These are phyloP conservation scores for Bombus breviceps DNA, from an alignment of 1,140 invertebrate genomes.

Conservation along the genomic window DNA sequence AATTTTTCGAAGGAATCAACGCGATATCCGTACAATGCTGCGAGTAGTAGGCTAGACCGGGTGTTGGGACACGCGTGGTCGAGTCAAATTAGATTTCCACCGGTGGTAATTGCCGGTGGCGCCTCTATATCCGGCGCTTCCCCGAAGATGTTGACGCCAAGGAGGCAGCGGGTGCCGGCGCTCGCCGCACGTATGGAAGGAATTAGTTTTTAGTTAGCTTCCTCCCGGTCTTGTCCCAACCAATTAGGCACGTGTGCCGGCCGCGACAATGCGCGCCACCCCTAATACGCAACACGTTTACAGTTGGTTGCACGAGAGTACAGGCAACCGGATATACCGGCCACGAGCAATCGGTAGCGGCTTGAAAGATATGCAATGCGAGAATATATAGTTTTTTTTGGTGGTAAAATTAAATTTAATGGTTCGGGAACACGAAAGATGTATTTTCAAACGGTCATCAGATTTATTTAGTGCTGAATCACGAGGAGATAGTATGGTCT, in stretches of 20 bases:
- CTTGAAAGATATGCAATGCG: background rate
- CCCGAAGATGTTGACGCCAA: conserved; percentile 73
- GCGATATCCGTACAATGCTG: conserved; percentile 43
- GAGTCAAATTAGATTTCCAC: conserved; percentile 77
- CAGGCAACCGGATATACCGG: conserved; percentile 53
- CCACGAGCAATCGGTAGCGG: conserved; percentile 41
- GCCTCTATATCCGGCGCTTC: conserved; percentile 83
- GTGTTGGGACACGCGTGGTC: conserved; percentile 69
- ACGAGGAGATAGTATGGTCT: no score
- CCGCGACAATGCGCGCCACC: conserved; percentile 76
- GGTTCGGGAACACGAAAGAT: background rate
- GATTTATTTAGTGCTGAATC: no score
- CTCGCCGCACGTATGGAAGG: conserved; percentile 77
- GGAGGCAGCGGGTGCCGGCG: conserved; percentile 44
- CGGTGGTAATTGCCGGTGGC: conserved; percentile 80
- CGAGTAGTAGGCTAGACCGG: conserved; percentile 31
- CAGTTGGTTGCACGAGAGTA: conserved; percentile 58
- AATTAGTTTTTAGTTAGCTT: conserved; percentile 81
- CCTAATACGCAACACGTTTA: conserved; percentile 76
- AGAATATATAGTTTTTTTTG: background rate
- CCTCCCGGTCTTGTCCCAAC: conserved; percentile 71
- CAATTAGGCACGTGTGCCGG: conserved; percentile 79
- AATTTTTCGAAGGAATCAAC: conserved; percentile 25
- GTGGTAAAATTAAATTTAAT: background rate
- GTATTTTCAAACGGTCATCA: background rate